phyloP scores from a whole-genome alignment of 2,113 vertebrate species.

The Lophochroa leadbeateri region DNA sequence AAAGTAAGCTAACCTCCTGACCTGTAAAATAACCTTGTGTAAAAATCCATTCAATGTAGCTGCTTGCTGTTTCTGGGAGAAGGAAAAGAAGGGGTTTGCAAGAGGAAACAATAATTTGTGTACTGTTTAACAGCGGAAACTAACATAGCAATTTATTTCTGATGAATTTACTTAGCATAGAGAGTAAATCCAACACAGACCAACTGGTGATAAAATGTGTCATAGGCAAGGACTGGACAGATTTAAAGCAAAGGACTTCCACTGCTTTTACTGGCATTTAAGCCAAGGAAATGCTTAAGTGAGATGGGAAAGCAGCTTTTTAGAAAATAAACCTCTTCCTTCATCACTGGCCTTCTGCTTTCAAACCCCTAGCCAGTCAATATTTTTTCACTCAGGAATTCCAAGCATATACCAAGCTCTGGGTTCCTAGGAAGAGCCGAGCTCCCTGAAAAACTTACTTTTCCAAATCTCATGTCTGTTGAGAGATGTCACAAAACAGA shows the following conservation, averaged over 20 bases:
- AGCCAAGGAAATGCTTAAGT: background rate
- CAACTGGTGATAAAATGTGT: too few species aligned
- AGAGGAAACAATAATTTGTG: background rate
- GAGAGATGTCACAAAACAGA: background rate
- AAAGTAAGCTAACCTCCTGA: slow-evolving; percentile 49
- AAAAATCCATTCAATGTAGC: background rate
- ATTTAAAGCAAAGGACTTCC: background rate
- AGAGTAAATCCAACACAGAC: background rate
- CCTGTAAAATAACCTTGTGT: background rate
- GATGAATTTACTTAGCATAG: background rate
- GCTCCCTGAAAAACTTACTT: background rate
- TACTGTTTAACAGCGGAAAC: background rate
- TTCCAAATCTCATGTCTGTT: background rate
- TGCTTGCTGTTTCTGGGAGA: background rate
- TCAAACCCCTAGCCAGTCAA: background rate
- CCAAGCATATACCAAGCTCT: background rate
- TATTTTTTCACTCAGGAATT: background rate
- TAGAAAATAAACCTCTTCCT: background rate
- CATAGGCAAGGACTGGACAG: background rate
- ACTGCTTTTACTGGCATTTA: background rate
- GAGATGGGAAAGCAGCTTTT: background rate
- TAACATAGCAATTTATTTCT: background rate
- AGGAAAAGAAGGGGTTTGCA: background rate
- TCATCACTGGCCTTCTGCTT: background rate
- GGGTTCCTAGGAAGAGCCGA: background rate